Base-by-base conservation (phyloP, 2,797 vertebrate species). In the Telmatherina bonti region DNA sequence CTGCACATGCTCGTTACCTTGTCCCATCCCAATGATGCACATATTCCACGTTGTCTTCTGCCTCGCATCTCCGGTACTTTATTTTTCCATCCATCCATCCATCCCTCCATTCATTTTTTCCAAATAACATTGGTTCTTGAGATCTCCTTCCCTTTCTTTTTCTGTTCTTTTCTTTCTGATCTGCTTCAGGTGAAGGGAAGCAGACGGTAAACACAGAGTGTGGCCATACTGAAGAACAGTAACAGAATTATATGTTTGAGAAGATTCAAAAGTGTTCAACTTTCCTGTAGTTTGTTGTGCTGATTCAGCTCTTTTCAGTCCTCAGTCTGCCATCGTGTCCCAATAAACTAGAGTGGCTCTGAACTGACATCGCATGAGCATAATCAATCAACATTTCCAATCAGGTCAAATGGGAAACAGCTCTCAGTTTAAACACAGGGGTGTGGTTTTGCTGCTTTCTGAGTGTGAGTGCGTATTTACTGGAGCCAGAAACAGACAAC, bases 341-440 rank as follows among this genome's bases (percentile, higher is more conserved):
- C 85, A 91, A 88, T 89, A 87, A 88, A 82, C 72, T n/a, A 82
- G 72, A 92, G 85, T 89, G 86, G 88, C 85, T 70, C 59, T 16
- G 38, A 82, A 81, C 74, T 76, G 81, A 81, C 85, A 69, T 85
- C 88, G 86, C 66, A 61, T 33, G 72, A 78, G 80, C 74, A 64
- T 71, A 87, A 90, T 92, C 86, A 90, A 88, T 92, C 89, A 90
- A 87, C 85, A 74, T 76, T 78, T 80, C 79, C 83, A 91, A 90
- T 92, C 88, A 89, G 53, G 70, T 68, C 76, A 88, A 87, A 87
- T 91, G 88, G 87, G 86, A 86, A 87, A 74, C 64, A 64, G 59
- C 27, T 45, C 31, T 70, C 47, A 22, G 35, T 73, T 67, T 73
- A 60, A 72, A 38, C 59, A 33, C 26, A 8, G 0, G 47, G 67